Conservation (phyloP, 2,113 vertebrate species). For the Hylia prasina region DNA sequence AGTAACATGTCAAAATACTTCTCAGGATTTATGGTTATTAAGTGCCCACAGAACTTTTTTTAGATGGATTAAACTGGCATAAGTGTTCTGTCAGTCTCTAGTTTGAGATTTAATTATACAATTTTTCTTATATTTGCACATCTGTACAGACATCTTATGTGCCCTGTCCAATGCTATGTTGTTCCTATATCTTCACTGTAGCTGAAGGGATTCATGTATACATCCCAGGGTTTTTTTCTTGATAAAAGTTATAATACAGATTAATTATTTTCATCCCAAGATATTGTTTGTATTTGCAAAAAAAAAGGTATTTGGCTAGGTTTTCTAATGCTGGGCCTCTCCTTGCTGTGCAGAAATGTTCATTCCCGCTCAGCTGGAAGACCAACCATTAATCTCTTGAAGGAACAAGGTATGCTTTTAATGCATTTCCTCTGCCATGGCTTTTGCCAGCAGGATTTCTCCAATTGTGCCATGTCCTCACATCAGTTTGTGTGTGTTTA, state of each 20-base stretch:
- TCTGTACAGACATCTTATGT: neutral
- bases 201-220: neutral
- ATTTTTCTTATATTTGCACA: neutral
- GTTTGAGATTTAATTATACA: neutral
- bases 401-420: conserved; percentile 83
- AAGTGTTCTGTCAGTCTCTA: neutral
- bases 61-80: neutral
- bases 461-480: neutral
- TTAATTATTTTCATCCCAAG: neutral
- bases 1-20: neutral
- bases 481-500: neutral
- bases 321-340: neutral
- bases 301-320: neutral
- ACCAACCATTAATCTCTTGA: conserved; percentile 90
- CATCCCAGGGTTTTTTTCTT: neutral
- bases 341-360: conserved; percentile 84
- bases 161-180: neutral
- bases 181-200: neutral
- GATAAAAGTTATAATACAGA: neutral
- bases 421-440: neutral
- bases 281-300: neutral
- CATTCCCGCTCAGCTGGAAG: conserved; percentile 96
- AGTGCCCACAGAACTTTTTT: neutral
- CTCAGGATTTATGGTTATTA: neutral
- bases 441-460: neutral